Percentiles rank a stretch among this genome's conserved stretches.
Conservation (phyloP, 2,888 invertebrate genomes). For the Chymomyza fuscimana region DNA sequence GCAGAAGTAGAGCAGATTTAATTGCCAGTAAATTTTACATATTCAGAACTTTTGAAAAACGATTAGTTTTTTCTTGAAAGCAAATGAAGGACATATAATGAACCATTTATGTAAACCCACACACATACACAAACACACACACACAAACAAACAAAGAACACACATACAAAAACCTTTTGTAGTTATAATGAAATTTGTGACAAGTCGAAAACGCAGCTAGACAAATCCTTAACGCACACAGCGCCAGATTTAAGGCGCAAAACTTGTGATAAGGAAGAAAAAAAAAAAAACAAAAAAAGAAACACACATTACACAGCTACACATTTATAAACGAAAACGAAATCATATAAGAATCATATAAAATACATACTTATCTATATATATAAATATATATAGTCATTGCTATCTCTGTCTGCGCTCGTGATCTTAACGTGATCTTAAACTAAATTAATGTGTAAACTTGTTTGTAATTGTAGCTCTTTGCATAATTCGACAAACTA, state of each 20-base stretch:
- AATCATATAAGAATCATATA: background rate
- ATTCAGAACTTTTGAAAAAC: background rate
- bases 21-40: background rate
- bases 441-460: slow-evolving; percentile 71
- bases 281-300: background rate
- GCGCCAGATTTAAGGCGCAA: background rate
- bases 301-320: slow-evolving; percentile 1
- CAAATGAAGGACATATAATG: background rate
- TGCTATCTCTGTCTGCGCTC: slow-evolving; percentile 72
- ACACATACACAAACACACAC: slow-evolving; percentile 17
- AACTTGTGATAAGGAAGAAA: background rate
- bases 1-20: background rate
- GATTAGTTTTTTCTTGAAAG: slow-evolving; percentile 5
- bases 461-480: slow-evolving; percentile 66
- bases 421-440: slow-evolving; percentile 72
- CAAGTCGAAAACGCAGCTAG: slow-evolving; percentile 2
- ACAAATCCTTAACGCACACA: slow-evolving; percentile 12
- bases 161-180: background rate
- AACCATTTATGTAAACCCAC: slow-evolving; percentile 14
- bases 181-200: slow-evolving; percentile 4
- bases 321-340: background rate
- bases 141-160: slow-evolving; percentile 25
- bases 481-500: slow-evolving; percentile 34
- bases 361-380: slow-evolving; percentile 7
- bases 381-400: slow-evolving; percentile 18